Evolutionary conservation across 2,113 vertebrate species (phyloP).

Genomic region (Thomomys bottae): DNA sequence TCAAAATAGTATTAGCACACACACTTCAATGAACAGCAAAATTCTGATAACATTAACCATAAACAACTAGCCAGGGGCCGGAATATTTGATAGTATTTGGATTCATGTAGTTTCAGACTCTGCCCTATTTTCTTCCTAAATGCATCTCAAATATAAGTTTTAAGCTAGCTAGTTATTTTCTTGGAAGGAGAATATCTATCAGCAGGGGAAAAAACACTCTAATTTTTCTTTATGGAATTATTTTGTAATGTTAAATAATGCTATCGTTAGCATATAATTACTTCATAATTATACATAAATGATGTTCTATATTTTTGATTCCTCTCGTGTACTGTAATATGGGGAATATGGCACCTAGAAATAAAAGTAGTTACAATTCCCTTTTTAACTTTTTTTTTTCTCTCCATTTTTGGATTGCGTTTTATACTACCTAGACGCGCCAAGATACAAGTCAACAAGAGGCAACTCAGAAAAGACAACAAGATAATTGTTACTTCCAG

Average conservation of each 20-base stretch:
- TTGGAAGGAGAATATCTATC: slow-evolving; percentile 9
- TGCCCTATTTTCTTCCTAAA: slow-evolving; percentile 18
- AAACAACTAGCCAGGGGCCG: not conserved
- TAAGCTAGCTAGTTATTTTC: slow-evolving; percentile 54
- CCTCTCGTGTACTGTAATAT: not conserved
- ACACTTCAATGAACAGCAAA: slow-evolving; percentile 50
- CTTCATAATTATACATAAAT: slow-evolving; percentile 46
- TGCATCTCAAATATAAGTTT: not conserved
- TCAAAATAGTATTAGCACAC: slow-evolving; percentile 30
- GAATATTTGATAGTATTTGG: not conserved
- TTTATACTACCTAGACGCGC: slow-evolving; percentile 52
- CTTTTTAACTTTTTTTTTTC: not conserved
- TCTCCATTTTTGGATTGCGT: slow-evolving; percentile 26
- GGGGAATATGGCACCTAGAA: not conserved
- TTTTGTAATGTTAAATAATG: slow-evolving; percentile 36
- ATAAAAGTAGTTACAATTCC: not conserved
- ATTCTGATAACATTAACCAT: not conserved
- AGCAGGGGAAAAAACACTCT: slow-evolving; percentile 36
- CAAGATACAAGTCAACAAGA: slow-evolving; percentile 31
- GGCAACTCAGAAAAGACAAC: not conserved
- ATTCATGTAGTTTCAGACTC: slow-evolving; percentile 7
- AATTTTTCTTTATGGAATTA: slow-evolving; percentile 39
- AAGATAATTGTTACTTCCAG: not conserved
- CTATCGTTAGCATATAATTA: slow-evolving; percentile 38
- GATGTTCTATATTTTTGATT: not conserved